Base-by-base conservation (phyloP, 2,888 invertebrate species). In the Tenodera sinensis region DNA sequence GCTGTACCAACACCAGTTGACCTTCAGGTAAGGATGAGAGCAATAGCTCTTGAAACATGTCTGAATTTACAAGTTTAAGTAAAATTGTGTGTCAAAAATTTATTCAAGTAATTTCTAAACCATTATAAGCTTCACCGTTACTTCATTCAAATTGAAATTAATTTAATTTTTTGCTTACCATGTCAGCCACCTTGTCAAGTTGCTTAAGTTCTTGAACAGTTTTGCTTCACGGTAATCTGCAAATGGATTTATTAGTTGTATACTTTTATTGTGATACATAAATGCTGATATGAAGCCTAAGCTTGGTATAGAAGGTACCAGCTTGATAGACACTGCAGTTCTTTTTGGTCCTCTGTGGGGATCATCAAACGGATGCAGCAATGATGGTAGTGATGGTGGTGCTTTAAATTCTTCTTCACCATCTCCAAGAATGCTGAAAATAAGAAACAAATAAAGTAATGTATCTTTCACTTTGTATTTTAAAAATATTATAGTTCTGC, bases 231-330 rank as follows among this genome's bases (percentile, higher is more conserved):
- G 28, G 9, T 20, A 20, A 15, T 7, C 9, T 28, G 81, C 30
- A 27, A 87, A 87, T 27, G 84, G 88, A 47, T 84, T 30, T 15
- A 47, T 28, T 1, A 88, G 84, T 9, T 82, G 15, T 28, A 88
- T 34, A 30, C 27, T 28, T 25, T 85, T 85, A 28, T 88, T 88
- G 28, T 84, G 88, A 28, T 81, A 84, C 82, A 82, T 82, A 12
- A 12, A 54, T 28, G 84, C 88, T 28, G 47, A 28, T 27, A 88
- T 27, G 54, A 84, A 88, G 6, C 88, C 88, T n/a, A 88, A 34
- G 25, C 30, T 30, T 12, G 71, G 30, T 47, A 88, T 81, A 27
- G 84, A 85, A 20, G 88, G 88, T 20, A 88, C 82, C n/a, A 88
- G 30, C 28, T 71, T 88, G 20, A 88, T 42, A 15, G 42, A 9